A percentile compares a stretch with the other conserved stretches of the same genome.
Conservation (phyloP, 1,140 invertebrate species). For the Plutomurus gul region DNA sequence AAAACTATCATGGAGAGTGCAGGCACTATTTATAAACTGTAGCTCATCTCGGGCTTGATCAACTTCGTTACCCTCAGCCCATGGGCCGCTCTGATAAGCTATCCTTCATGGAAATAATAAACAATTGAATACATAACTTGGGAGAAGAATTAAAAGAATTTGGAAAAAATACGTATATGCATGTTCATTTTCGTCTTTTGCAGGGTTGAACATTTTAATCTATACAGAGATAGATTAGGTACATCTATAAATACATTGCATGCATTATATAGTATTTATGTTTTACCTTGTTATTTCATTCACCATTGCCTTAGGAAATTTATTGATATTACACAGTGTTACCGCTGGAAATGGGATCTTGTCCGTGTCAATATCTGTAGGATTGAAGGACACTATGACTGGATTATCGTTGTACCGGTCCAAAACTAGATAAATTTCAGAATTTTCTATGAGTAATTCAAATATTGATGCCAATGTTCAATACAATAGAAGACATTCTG, state of each 20-base stretch:
- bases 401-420: constrained; percentile 29
- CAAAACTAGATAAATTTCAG: constrained; percentile 5
- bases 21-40: constrained; percentile 16
- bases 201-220: no score
- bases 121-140: no score
- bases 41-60: constrained; percentile 19
- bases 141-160: no score
- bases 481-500: not conserved
- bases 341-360: constrained; percentile 45
- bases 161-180: no score
- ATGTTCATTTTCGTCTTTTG: no score
- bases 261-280: no score
- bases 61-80: constrained; percentile 58
- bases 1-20: constrained; percentile 32
- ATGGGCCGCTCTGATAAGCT: not conserved
- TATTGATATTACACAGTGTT: constrained; percentile 36
- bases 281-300: not conserved
- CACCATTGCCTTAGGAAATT: not conserved
- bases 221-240: no score
- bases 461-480: not conserved
- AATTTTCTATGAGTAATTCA: not conserved
- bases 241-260: no score
- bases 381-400: constrained; percentile 41
- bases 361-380: constrained; percentile 7
- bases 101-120: no score